Evolutionary conservation across 2,797 vertebrate species (phyloP).

Genomic region (Lates japonicus): DNA sequence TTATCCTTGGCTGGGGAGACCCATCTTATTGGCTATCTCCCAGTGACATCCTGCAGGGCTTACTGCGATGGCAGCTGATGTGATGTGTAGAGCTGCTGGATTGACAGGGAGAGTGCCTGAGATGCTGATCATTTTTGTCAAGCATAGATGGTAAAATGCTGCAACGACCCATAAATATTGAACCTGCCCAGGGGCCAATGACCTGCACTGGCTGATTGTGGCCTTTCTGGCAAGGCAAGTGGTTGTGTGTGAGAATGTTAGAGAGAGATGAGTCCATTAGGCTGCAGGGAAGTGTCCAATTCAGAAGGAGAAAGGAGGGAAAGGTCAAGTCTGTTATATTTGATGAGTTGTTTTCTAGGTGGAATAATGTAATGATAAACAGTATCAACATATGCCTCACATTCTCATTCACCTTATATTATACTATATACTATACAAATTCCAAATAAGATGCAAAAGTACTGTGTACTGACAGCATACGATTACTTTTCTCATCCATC

Average conservation of each 20-base stretch:
- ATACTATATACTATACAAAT: not conserved
- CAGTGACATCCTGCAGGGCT: constrained; percentile 49
- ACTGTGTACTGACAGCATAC: not conserved
- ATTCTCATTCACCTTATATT: not conserved
- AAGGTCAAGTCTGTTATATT: constrained; percentile 50
- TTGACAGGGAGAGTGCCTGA: constrained; percentile 69
- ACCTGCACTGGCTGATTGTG: constrained; percentile 63
- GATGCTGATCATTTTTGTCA: constrained; percentile 79
- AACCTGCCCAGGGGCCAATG: constrained; percentile 75
- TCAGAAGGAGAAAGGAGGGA: constrained; percentile 20
- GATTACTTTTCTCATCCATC: not conserved
- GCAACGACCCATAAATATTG: constrained; percentile 77
- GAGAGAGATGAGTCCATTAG: constrained; percentile 37
- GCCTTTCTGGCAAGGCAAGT: constrained; percentile 39
- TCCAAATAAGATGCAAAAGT: constrained; percentile 8
- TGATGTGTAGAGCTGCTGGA: constrained; percentile 54
- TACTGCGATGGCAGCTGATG: constrained; percentile 50
- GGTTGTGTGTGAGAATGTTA: constrained; percentile 22
- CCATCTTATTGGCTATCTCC: constrained; percentile 33
- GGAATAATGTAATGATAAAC: constrained; percentile 39
- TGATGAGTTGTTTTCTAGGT: constrained; percentile 25
- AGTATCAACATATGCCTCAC: constrained; percentile 4
- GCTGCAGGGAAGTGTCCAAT: constrained; percentile 47
- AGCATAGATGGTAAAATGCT: constrained; percentile 71
- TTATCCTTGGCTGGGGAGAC: constrained; percentile 29